phyloP scores from a whole-genome alignment of 2,888 invertebrate species.

The Ptychoptera contaminata region DNA sequence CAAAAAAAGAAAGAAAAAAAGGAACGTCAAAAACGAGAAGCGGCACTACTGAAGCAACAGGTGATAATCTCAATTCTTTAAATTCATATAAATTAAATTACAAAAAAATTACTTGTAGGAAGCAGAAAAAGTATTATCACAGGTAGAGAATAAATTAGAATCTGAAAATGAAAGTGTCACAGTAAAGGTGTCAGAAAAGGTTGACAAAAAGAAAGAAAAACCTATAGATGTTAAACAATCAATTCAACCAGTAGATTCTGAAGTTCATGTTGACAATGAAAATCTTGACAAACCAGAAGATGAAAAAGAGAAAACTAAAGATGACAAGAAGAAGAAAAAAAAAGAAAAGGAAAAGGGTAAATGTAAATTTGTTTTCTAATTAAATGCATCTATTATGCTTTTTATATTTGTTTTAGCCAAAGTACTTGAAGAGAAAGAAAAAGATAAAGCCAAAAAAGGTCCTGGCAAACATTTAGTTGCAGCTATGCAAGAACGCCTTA shows the following conservation, averaged over 20 bases:
- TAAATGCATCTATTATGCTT: not conserved
- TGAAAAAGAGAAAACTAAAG: constrained; percentile 45
- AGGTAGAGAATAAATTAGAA: constrained; percentile 52
- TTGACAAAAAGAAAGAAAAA: constrained; percentile 22
- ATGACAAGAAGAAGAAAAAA: constrained; percentile 34
- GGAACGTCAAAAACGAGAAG: constrained; percentile 58
- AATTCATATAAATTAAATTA: not conserved
- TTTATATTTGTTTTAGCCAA: constrained; percentile 23
- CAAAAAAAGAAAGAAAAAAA: constrained; percentile 85
- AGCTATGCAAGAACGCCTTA: constrained; percentile 84
- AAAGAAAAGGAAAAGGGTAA: constrained; percentile 11
- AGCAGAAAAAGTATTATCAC: constrained; percentile 21
- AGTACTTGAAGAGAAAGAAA: constrained; percentile 31
- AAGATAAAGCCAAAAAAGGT: constrained; percentile 44
- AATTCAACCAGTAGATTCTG: constrained; percentile 1
- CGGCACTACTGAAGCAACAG: constrained; percentile 32
- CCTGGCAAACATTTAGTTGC: constrained; percentile 75
- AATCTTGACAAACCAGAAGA: constrained; percentile 12
- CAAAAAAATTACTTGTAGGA: constrained; percentile 5
- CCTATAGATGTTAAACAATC: constrained; percentile 10
- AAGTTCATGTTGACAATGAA: constrained; percentile 7
- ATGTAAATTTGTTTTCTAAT: constrained; percentile 2
- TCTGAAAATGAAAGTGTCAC: constrained; percentile 54
- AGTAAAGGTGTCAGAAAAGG: constrained; percentile 24
- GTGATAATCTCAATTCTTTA: not conserved